Percentiles rank a stretch among this genome's conserved stretches.
phyloP scores from a whole-genome alignment of 64 coral and sea anemone species.

The Acropora yongei region DNA sequence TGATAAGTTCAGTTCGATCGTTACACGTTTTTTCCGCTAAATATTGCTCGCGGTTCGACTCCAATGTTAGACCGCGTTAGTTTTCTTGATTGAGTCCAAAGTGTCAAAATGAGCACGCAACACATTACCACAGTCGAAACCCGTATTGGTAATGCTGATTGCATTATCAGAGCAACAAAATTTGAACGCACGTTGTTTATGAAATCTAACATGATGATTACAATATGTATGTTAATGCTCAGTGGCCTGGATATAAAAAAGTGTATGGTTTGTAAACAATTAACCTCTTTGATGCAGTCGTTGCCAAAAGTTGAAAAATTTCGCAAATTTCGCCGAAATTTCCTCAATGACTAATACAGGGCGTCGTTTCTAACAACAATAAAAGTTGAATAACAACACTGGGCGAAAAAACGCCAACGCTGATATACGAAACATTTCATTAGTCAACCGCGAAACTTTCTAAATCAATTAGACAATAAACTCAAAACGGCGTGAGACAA shows the following conservation, averaged over 20 bases:
- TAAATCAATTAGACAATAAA: neutral
- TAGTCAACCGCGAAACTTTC: neutral
- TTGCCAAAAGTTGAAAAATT: constrained; percentile 7
- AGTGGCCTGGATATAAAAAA: neutral
- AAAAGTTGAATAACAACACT: neutral
- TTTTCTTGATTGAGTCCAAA: neutral
- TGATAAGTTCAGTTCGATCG: neutral
- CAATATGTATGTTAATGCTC: neutral
- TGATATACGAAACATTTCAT: neutral
- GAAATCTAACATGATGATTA: neutral
- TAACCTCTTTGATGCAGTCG: neutral
- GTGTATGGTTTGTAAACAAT: constrained; percentile 3
- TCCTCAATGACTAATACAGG: neutral
- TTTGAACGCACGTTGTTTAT: constrained; percentile 7
- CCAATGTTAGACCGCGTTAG: constrained; percentile 17
- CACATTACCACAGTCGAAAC: neutral
- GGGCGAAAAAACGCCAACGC: neutral
- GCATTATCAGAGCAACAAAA: neutral
- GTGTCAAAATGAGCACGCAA: constrained; percentile 10
- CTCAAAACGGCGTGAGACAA: neutral
- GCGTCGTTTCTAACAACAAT: neutral
- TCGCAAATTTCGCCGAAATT: neutral
- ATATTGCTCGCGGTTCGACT: neutral
- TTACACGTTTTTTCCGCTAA: neutral
- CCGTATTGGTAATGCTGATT: constrained; percentile 12